Evolutionary conservation across 2,113 vertebrate genomes (phyloP).

Genomic region (Tychaedon coryphoeus): DNA sequence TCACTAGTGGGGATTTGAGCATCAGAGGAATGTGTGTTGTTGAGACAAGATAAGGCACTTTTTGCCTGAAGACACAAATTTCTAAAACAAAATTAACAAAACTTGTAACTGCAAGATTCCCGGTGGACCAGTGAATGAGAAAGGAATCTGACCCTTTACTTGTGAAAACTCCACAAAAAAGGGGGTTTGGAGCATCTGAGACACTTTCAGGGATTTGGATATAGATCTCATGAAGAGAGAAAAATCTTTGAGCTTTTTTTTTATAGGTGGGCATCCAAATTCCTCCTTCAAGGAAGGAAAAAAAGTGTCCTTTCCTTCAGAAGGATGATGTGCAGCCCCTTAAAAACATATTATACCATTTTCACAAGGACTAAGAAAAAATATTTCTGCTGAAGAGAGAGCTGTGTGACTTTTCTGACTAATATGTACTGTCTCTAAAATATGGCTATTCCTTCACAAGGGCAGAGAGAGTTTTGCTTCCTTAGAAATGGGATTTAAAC

Average conservation of each 20-base stretch:
- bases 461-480: accelerated
- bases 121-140: not conserved
- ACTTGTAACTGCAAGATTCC: not conserved
- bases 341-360: not conserved
- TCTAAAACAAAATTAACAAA: not conserved
- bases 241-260: not conserved
- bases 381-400: not conserved
- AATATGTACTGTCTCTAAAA: not conserved
- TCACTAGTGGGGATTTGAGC: not conserved
- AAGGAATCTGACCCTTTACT: not conserved
- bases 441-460: accelerated
- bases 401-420: not conserved
- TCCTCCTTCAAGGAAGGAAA: not conserved
- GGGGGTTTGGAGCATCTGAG: not conserved
- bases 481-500: not conserved
- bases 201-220: not conserved
- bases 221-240: not conserved
- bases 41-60: not conserved
- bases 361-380: not conserved
- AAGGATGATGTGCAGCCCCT: not conserved
- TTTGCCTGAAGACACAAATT: not conserved
- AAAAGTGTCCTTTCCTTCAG: not conserved
- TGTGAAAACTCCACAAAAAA: not conserved
- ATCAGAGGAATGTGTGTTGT: not conserved
- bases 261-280: not conserved